Base-by-base conservation (phyloP, 2,797 vertebrate species). In the Channallabes apus region DNA sequence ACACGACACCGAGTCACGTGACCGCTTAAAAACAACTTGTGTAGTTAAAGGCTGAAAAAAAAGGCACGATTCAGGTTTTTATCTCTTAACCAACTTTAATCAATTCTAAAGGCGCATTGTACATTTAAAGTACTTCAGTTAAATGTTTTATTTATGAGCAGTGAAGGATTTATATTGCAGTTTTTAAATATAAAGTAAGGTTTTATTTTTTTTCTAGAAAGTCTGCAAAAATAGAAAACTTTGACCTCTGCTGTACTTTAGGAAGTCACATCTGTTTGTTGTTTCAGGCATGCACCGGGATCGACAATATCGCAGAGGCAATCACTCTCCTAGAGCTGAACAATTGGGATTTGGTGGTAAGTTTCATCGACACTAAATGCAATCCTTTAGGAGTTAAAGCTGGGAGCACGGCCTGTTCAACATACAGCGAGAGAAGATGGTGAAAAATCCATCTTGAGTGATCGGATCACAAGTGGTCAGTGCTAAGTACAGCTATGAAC, bases 281-380 rank as follows among this genome's bases (percentile, higher is more conserved):
- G 91, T 94, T 92, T 84, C 87, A 99, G 98, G 98, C 98, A 67
- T 99, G 98, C 94, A 99, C 98, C 91, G 98, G 98, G 92, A 99
- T 99, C 93, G 98, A 99, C 96, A 99, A 99, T 94, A 99, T 99
- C 89, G 98, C 98, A 91, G 98, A 99, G 94, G 98, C 98, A 93
- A 99, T 99, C 94, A 97, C 98, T 68, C 94, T 99, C 92, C 96
- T 99, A 90, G 98, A 99, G 93, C 97, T 98, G 93, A 99, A 99
- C 95, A 99, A 99, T 95, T 99, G 98, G 98, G 98, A 99, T 95
- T 96, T 99, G 96, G 96, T 99, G 97, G 98, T 99, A 97, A 98
- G 98, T 98, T 91, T 27, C 24, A 8, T 24, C 59, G 14, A 35
- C 6, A 46, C 35, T 41, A 18, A 80, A 46, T 64, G 18, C 71